phyloP scores from a whole-genome alignment of 2,888 invertebrate species.

The Pterostichus niger region DNA sequence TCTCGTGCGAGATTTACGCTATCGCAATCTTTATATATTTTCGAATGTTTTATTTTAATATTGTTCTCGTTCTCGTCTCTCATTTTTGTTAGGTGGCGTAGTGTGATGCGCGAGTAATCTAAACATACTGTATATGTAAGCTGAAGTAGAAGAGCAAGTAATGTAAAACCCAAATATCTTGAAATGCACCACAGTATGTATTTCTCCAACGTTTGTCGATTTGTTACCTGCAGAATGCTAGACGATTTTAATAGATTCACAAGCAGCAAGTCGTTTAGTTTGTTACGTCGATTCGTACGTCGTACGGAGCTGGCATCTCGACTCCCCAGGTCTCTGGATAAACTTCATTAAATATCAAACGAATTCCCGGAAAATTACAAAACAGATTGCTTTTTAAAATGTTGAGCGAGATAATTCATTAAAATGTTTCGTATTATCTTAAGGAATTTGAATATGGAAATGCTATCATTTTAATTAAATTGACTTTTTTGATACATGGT shows the following conservation, averaged over 20 bases:
- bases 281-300: background rate
- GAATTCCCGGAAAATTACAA: conserved; percentile 9
- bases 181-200: too few relatives aligned
- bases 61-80: too few relatives aligned
- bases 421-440: conserved; percentile 6
- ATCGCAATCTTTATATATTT: too few relatives aligned
- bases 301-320: background rate
- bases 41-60: too few relatives aligned
- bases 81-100: too few relatives aligned
- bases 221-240: conserved; percentile 3
- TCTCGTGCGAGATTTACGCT: too few relatives aligned
- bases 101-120: too few relatives aligned
- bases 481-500: background rate
- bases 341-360: conserved; percentile 29
- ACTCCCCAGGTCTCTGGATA: background rate
- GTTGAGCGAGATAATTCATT: conserved; percentile 5
- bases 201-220: background rate
- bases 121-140: too few relatives aligned
- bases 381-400: conserved; percentile 26
- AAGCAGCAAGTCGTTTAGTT: background rate
- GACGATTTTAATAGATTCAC: background rate
- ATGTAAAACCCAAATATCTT: background rate
- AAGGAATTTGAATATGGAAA: conserved; percentile 18
- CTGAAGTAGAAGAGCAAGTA: too few relatives aligned
- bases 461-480: background rate